A percentile compares a stretch with the other conserved stretches of the same genome.
These are phyloP conservation scores for Drosophila littoralis DNA, from an alignment of 1,140 invertebrate genomes.

Conservation along the genomic window DNA sequence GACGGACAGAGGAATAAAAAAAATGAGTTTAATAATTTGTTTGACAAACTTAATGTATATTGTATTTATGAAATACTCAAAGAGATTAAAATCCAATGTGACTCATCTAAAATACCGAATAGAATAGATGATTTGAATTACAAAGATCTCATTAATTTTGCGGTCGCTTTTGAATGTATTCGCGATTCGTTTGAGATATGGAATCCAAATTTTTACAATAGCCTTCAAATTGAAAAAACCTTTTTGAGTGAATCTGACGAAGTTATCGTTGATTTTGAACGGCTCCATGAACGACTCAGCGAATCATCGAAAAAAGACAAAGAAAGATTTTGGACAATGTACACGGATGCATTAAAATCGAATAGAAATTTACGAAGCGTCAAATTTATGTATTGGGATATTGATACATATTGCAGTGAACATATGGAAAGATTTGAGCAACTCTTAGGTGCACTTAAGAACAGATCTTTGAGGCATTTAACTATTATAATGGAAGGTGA, in stretches of 20 bases:
- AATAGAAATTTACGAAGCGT: not conserved
- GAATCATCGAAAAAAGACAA: not conserved
- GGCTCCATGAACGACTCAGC: not conserved
- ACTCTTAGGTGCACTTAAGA: too few species aligned
- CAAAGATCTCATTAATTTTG: slow-evolving; percentile 4
- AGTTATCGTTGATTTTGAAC: too few species aligned
- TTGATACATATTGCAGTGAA: not conserved
- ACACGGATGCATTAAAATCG: not conserved
- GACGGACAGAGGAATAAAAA: too few species aligned
- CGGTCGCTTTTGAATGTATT: slow-evolving; percentile 2
- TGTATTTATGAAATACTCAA: slow-evolving; percentile 1
- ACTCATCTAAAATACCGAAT: not conserved
- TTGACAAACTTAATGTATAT: not conserved
- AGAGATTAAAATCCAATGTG: slow-evolving; percentile 3
- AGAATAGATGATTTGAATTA: not conserved
- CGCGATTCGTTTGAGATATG: not conserved
- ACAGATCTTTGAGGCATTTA: too few species aligned
- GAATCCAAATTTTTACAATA: not conserved
- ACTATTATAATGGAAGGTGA: slow-evolving; percentile 2
- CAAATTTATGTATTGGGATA: not conserved
- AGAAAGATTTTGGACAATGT: not conserved
- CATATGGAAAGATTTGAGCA: too few species aligned
- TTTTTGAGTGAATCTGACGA: too few species aligned
- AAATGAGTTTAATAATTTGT: too few species aligned
- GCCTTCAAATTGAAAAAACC: too few species aligned